Base-by-base conservation (phyloP, 2,888 invertebrate genomes). In the Cheilosia scutellata region DNA sequence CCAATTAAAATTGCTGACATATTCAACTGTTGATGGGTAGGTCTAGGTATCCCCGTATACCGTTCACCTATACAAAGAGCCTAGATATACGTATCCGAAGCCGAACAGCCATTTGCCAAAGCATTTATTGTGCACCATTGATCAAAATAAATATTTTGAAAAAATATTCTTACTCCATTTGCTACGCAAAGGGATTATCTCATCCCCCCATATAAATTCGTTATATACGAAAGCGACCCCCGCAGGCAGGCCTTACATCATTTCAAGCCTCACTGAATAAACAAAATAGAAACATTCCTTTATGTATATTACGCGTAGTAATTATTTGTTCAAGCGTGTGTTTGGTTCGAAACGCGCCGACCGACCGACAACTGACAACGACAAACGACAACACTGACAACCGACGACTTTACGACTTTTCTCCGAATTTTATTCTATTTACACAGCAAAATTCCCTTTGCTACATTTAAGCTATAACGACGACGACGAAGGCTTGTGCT, bases 251-350 rank as follows among this genome's bases (percentile, higher is more conserved):
- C 53, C 55, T 80, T 84, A 76, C 60, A 71, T 80, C 84, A 84
- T 84, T 84, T 84, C 84, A 84, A 79, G 84, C 84, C 75, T 66
- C 53, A 75, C 25, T 71, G 84, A 58, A 62, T 84, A 70, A 75
- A 75, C 84, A 79, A 66, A 80, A 80, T 66, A 83, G 72, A 78
- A 74, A 79, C 68, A 79, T 78, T 74, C 66, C 57, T 66, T 49
- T 68, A 25, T 83, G 71, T 78, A 63, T 78, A 83, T 83, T 74
- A 72, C 74, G 84, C 84, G 75, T 75, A 65, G 80, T 75, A 84
- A 84, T 58, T 84, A 80, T 80, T 84, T 80, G 75, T 71, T 84
- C 29, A 75, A 71, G 80, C 84, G 74, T 84, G 58, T 71, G 75
- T 58, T 74, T 57, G 53, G 72, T 42, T 78, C 44, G 44, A 60